These are phyloP conservation scores for Holcopasites calliopsidis DNA, from an alignment of 1,140 invertebrate genomes.

Conservation along the genomic window DNA sequence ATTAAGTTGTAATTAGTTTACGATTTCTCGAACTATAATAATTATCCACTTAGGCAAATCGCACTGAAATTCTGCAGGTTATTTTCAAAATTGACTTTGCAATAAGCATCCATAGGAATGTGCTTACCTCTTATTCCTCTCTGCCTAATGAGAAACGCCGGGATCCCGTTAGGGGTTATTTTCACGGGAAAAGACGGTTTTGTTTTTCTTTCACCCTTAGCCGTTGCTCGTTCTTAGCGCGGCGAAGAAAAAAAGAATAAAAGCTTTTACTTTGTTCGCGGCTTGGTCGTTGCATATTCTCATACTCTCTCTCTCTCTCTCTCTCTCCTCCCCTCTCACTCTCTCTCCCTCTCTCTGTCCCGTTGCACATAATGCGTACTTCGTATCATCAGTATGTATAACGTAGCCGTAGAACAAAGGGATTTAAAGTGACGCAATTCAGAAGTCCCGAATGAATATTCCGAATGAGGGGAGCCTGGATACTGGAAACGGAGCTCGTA, in stretches of 20 bases:
- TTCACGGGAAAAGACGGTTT: neutral
- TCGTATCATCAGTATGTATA: slow-evolving; percentile 26
- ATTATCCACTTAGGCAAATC: no score
- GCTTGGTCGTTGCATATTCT: neutral
- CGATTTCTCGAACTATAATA: no score
- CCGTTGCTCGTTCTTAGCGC: neutral
- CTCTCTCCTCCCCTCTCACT: neutral
- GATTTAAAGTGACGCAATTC: slow-evolving; percentile 29
- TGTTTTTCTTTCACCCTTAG: neutral
- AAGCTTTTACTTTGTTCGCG: slow-evolving; percentile 4
- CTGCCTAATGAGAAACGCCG: neutral
- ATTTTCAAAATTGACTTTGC: neutral
- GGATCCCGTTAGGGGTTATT: slow-evolving; percentile 2
- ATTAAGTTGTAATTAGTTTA: no score
- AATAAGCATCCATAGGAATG: neutral
- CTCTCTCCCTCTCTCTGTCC: neutral
- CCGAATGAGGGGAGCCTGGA: neutral
- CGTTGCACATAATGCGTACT: neutral
- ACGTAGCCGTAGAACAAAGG: slow-evolving; percentile 10
- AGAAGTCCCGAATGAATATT: slow-evolving; percentile 40
- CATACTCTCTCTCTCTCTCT: neutral
- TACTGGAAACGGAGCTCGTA: neutral
- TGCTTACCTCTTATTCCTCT: neutral
- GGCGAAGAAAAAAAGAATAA: slow-evolving; percentile 2
- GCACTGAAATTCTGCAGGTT: neutral